Base-by-base conservation (phyloP, 2,797 vertebrate species). In the Manis crassicaudata region DNA sequence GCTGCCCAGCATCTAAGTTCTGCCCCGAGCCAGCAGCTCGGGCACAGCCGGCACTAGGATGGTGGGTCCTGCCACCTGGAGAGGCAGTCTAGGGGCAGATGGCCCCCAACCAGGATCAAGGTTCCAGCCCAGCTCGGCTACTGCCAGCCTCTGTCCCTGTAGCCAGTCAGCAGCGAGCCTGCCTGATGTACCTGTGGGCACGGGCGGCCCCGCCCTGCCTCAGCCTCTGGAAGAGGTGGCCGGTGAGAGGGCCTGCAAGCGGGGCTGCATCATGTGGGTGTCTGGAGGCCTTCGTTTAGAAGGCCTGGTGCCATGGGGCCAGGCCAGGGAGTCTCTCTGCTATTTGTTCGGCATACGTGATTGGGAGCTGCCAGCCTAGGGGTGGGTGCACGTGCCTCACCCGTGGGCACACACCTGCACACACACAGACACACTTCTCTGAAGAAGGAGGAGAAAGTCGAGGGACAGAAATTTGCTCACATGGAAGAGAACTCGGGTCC, bases 221-320 rank as follows among this genome's bases (percentile, higher is more conserved):
- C 50, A 12, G 35, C 62, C 65, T 40, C 0, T 0, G 37, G 68
- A 32, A 29, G 29, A 63, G 1, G 54, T 1, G 17, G 63, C 56
- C 23, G 23, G 2, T 3, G 18, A 43, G 60, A 54, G 27, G 46
- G 37, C 50, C 4, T 9, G 0, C 9, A 17, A n/a, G 29, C 4
- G 3, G 43, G 23, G 23, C 40, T 2, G 0, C 1, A 4, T 73
- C 0, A 1, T 7, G 6, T 0, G 0, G 7, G 3, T 5, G 18
- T 17, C 18, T 32, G 37, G 56, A 82, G 46, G 13, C 14, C 67
- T 70, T 54, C 8, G 35, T 65, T 40, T 75, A 7, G 6, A 91
- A 67, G 67, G 14, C 21, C 32, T 17, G 25, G 6, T 0, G 3
- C 11, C 9, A 2, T 37, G 27, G 40, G 27, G 6, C n/a, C 32